phyloP scores from a whole-genome alignment of 2,797 vertebrate species.

The Cossypha dichroa region DNA sequence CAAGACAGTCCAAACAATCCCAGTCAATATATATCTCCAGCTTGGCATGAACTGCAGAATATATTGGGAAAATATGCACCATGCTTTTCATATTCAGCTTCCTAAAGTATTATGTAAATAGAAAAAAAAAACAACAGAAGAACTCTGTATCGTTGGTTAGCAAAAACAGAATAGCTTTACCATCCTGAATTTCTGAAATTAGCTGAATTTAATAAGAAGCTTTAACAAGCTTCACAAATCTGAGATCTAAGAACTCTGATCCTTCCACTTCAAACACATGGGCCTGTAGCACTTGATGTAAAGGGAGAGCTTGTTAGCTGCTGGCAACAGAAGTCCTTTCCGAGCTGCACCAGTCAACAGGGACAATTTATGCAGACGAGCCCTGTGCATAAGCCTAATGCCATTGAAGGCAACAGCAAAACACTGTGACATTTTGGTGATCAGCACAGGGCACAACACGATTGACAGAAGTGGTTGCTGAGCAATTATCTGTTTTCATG shows the following conservation, averaged over 20 bases:
- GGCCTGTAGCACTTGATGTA: not conserved
- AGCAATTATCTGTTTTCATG: not conserved
- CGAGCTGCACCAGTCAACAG: not conserved
- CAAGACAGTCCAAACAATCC: not conserved
- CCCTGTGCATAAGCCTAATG: not conserved
- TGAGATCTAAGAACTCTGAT: not conserved
- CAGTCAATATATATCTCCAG: not conserved
- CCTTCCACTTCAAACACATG: not conserved
- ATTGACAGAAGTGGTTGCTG: not conserved
- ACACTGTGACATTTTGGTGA: not conserved
- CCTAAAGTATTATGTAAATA: not conserved
- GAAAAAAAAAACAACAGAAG: not conserved
- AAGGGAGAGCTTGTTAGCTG: not conserved
- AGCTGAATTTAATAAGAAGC: not conserved
- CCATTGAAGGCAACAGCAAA: not conserved
- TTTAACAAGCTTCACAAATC: not conserved
- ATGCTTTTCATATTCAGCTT: not conserved
- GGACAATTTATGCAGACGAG: not conserved
- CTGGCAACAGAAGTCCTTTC: not conserved
- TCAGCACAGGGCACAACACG: not conserved
- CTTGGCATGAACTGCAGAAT: not conserved
- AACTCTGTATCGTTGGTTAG: not conserved
- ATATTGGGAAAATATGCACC: not conserved
- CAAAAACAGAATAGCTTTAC: not conserved
- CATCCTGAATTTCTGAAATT: not conserved